Percentiles rank a stretch among this genome's conserved stretches.
phyloP scores from a whole-genome alignment of 1,140 invertebrate genomes.

The Drosophila sucinea region DNA sequence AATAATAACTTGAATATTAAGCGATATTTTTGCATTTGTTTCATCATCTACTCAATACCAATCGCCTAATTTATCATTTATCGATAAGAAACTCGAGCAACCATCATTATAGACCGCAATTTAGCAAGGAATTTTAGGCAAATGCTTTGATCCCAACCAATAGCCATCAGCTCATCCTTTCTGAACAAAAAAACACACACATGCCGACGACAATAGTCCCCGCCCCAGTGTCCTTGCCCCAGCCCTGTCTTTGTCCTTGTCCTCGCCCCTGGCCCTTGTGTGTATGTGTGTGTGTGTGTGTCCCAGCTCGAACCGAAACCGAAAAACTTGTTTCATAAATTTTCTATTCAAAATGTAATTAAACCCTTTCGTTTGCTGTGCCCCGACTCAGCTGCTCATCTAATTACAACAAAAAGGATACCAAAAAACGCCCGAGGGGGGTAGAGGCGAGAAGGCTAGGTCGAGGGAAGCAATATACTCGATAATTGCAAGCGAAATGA shows the following conservation, averaged over 20 bases:
- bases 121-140: neutral
- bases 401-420: constrained; percentile 73
- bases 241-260: constrained; percentile 13
- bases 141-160: constrained; percentile 1
- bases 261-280: constrained; percentile 24
- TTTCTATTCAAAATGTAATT: constrained; percentile 81
- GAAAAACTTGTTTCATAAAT: constrained; percentile 81
- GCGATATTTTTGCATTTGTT: neutral
- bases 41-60: neutral
- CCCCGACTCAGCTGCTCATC: constrained; percentile 64
- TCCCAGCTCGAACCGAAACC: constrained; percentile 29
- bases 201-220: constrained; percentile 48
- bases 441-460: neutral
- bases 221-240: neutral
- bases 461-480: constrained; percentile 59
- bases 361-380: constrained; percentile 58
- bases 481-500: constrained; percentile 77
- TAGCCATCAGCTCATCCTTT: constrained; percentile 2
- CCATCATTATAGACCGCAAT: neutral
- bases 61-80: neutral
- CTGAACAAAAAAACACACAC: constrained; percentile 49
- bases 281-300: neutral
- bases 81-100: neutral
- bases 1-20: neutral
- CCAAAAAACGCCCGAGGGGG: constrained; percentile 24